phyloP scores from a whole-genome alignment of 2,888 invertebrate genomes.

The Rhagonycha fulva region DNA sequence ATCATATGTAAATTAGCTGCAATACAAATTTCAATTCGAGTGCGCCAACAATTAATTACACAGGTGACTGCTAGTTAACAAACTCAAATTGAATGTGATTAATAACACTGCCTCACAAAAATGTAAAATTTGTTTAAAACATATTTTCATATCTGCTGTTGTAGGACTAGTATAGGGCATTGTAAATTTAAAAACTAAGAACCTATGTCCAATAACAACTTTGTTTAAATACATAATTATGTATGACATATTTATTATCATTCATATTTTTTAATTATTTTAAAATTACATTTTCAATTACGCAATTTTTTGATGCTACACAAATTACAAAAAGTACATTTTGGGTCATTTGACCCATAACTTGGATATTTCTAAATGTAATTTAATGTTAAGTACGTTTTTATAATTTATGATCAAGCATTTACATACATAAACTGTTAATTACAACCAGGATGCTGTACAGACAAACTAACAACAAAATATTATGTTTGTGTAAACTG shows the following conservation, averaged over 20 bases:
- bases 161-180: too few species aligned
- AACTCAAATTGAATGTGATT: background rate
- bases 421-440: background rate
- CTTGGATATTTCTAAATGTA: background rate
- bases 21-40: background rate
- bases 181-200: too few species aligned
- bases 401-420: background rate
- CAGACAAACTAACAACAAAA: background rate
- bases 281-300: too few species aligned
- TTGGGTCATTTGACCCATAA: too few species aligned
- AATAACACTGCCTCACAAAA: background rate
- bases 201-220: too few species aligned
- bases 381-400: background rate
- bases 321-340: too few species aligned
- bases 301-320: too few species aligned
- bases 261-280: too few species aligned
- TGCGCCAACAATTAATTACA: background rate
- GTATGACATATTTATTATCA: too few species aligned
- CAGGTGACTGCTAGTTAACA: background rate
- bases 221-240: too few species aligned
- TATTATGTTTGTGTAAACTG: background rate
- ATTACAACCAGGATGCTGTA: background rate
- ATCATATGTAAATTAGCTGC: background rate
- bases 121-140: too few species aligned
- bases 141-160: too few species aligned